Base-by-base conservation (phyloP, 2,113 vertebrate species). In the Sisor rabdophorus region DNA sequence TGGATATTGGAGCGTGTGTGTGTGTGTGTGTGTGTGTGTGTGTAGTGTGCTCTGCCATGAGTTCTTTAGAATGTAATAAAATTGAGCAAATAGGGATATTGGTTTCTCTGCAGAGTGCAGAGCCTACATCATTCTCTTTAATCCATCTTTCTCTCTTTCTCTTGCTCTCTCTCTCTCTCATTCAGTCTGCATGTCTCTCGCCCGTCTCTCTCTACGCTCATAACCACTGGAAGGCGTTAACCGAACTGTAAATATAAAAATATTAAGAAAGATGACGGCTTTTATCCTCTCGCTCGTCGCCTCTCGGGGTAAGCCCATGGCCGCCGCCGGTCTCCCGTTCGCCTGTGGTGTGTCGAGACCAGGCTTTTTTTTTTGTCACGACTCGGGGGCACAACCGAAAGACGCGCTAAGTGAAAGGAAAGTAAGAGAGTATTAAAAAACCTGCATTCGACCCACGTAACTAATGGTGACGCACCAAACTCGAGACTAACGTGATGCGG, bases 81-180 rank as follows among this genome's bases (percentile, higher is more conserved):
- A 76, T 76, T 76, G 73, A 67, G 61, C 73, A 81, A 80, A 83
- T 79, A 83, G 72, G 82, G 71, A 73, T 72, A 83, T 78, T 80
- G 75, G 82, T 74, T 70, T 78, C 82, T 75, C 63, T 65, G 79
- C 71, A 61, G 71, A 67, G 75, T 56, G 78, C 81, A 59, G 79
- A 76, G 73, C 80, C 58, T 74, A 77, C 75, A 80, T 58, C 75
- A 74, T 77, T 75, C 71, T 52, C 71, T 80, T 55, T 68, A 53
- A 52, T 72, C 32, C 22, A 52, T 58, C 75, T 50, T 56, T 53
- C 70, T 69, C 52, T 32, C 48, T 64, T 56, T 40, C 56, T 48
- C 47, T 30, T 53, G n/a, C 15, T 54, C 75, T 64, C 44, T 47
- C 55, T 73, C 71, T 58, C 6, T 13, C 26, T 65, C 19, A 30